Conservation (phyloP, 2,888 invertebrate genomes). For the Pseudococcus jackbeardsleyi region DNA sequence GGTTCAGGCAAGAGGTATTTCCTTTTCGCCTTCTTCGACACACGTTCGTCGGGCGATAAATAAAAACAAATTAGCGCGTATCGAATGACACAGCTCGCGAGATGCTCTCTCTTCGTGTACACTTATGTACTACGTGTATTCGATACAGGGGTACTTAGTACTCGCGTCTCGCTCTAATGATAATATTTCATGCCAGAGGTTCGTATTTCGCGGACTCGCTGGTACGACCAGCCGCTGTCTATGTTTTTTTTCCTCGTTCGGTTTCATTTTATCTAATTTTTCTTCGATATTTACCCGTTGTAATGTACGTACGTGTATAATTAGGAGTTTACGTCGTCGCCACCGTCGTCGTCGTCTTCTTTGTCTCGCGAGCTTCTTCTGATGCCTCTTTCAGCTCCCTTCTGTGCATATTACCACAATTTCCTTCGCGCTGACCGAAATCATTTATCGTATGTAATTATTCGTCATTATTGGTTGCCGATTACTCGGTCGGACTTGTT, state of each 20-base stretch:
- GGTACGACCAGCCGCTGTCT: neutral
- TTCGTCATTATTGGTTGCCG: slow-evolving; percentile 13
- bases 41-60: neutral
- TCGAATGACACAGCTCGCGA: slow-evolving; percentile 9
- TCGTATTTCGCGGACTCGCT: neutral
- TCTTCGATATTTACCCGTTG: neutral
- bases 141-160: neutral
- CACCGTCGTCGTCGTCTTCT: neutral
- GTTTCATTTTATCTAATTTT: slow-evolving; percentile 7
- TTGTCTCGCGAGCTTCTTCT: neutral
- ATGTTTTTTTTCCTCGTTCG: neutral
- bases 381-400: neutral
- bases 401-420: neutral
- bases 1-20: neutral
- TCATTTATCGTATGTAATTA: slow-evolving; percentile 4
- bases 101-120: neutral
- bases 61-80: slow-evolving; percentile 20
- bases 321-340: neutral
- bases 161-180: slow-evolving; percentile 12
- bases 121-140: neutral
- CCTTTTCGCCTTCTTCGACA: neutral
- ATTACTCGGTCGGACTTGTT: neutral
- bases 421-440: neutral
- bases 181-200: neutral
- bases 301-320: neutral